Percentiles rank a stretch among this genome's conserved stretches.
These are phyloP conservation scores for Pachyrhynchus sulphureomaculatus DNA, from an alignment of 1,140 invertebrate genomes.

Conservation along the genomic window DNA sequence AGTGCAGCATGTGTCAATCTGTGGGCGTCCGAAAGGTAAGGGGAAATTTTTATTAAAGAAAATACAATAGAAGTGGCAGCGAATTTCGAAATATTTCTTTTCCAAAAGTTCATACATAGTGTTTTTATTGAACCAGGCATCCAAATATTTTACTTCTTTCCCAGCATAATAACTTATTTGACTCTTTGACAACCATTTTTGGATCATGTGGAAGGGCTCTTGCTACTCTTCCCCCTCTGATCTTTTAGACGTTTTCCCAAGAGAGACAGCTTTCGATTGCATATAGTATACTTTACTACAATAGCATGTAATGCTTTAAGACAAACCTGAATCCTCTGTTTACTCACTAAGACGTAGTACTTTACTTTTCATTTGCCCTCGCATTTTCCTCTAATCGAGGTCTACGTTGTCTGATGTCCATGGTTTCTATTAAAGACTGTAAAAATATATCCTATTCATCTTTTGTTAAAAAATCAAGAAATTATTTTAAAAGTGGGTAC, in stretches of 20 bases:
- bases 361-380: not conserved
- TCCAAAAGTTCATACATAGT: constrained; percentile 1
- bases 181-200: no score
- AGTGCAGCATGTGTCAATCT: constrained; percentile 37
- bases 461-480: no score
- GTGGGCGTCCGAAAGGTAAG: constrained; percentile 8
- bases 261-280: no score
- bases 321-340: not conserved
- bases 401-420: not conserved
- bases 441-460: no score
- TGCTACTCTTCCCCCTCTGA: no score
- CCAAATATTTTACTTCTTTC: no score
- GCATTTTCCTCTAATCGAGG: not conserved
- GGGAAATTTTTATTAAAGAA: no score
- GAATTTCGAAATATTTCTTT: constrained; percentile 1
- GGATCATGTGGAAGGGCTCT: no score
- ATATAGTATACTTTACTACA: not conserved
- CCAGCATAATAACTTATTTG: not conserved
- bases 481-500: no score
- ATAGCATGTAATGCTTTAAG: constrained; percentile 1
- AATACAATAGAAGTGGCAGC: no score
- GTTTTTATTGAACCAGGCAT: not conserved
- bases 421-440: no score
- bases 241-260: no score
- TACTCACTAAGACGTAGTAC: not conserved